phyloP scores from a whole-genome alignment of 1,140 invertebrate genomes.

The Drosophila elegans region DNA sequence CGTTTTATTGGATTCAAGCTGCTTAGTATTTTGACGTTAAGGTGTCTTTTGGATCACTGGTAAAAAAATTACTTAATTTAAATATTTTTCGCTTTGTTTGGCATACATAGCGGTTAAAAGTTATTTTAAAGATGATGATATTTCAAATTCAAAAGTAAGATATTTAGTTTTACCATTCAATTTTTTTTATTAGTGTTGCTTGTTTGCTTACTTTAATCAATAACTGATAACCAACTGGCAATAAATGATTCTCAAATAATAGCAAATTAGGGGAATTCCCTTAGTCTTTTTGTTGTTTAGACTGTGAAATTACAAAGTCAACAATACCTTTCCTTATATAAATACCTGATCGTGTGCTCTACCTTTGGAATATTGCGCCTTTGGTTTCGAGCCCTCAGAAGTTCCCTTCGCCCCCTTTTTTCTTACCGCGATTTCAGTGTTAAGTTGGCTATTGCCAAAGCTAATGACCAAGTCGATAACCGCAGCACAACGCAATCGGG shows the following conservation, averaged over 20 bases:
- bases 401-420: not conserved
- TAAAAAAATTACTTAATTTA: no score
- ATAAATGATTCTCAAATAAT: not conserved
- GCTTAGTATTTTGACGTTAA: not conserved
- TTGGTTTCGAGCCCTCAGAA: slow-evolving; percentile 23
- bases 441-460: slow-evolving; percentile 57
- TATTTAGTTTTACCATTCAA: no score
- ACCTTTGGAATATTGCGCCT: slow-evolving; percentile 21
- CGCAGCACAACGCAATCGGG: slow-evolving; percentile 61
- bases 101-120: no score
- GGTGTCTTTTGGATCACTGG: no score
- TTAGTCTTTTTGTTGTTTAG: no score
- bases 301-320: slow-evolving; percentile 20
- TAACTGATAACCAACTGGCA: no score
- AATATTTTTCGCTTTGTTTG: no score
- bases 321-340: not conserved
- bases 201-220: no score
- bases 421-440: slow-evolving; percentile 4
- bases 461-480: slow-evolving; percentile 60
- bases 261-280: not conserved
- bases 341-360: slow-evolving; percentile 1
- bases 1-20: not conserved
- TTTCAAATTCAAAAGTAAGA: no score
- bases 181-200: no score
- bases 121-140: no score